These are phyloP conservation scores for Choreutis nemorana DNA, from an alignment of 2,888 invertebrate genomes.

Conservation along the genomic window DNA sequence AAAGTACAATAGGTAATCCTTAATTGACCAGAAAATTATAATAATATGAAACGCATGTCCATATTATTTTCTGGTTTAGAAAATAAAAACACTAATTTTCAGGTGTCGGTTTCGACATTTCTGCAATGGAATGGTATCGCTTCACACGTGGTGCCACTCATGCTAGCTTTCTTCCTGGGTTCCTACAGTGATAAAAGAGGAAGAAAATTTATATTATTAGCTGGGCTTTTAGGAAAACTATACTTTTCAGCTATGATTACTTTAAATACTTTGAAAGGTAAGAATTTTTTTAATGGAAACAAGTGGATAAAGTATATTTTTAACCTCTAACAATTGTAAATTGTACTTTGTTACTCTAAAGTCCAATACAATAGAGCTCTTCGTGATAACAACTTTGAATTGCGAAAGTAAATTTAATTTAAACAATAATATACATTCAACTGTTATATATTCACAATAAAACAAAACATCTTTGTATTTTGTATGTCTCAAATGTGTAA, in stretches of 20 bases:
- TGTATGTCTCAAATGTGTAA: background rate
- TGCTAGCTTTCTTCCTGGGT: constrained; percentile 81
- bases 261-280: constrained; percentile 70
- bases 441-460: too few relatives aligned
- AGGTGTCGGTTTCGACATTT: constrained; percentile 78
- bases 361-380: too few relatives aligned
- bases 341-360: background rate
- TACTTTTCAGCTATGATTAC: constrained; percentile 79
- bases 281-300: too few relatives aligned
- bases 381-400: too few relatives aligned
- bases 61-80: too few relatives aligned
- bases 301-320: too few relatives aligned
- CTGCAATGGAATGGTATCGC: constrained; percentile 82
- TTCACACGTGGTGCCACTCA: constrained; percentile 75
- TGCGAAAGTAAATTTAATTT: background rate
- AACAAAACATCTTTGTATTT: too few relatives aligned
- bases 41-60: too few relatives aligned
- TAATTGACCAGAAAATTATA: too few relatives aligned
- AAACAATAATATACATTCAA: too few relatives aligned
- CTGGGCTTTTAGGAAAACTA: constrained; percentile 78
- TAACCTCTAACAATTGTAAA: too few relatives aligned
- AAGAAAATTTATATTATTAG: constrained; percentile 74
- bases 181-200: constrained; percentile 85
- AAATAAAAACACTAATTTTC: constrained; percentile 15
- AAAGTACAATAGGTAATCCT: too few relatives aligned